Base-by-base conservation (phyloP, 2,888 invertebrate genomes). In the Desoria tigrina region DNA sequence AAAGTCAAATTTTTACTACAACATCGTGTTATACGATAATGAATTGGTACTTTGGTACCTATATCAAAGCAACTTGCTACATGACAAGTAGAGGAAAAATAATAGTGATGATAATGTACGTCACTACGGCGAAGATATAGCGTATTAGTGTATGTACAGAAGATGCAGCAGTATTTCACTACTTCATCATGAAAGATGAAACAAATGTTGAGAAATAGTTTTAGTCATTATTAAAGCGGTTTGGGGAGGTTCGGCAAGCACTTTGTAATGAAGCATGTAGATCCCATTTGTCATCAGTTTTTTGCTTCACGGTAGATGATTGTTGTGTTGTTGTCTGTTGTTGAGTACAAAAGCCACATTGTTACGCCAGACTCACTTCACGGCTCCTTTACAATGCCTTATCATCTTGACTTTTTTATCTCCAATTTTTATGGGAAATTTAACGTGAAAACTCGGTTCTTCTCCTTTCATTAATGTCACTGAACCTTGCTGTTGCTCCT, bases 371-470 rank as follows among this genome's bases (percentile, higher is more conserved):
- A 45, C 45, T 45, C 45, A 45, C 45, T 45, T 45, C 45, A 45
- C 45, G 45, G 45, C 45, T 45, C 21, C 45, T 45, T 45, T 45
- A 45, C 45, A 45, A 45, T 45, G 21, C 9, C 9, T 11, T 16
- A 16, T 45, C 21, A 45, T 21, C 16, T 6, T 18, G 16, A 16
- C 55, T 18, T 55, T 55, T 55, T 55, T 55, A 37, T 55, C 27
- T 9, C 55, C 55, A 55, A 55, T 55, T 55, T 55, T 55, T 55
- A 55, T 55, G 55, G 55, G 55, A 55, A 51, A 55, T 55, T 55
- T 37, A 27, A 55, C 55, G 55, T 55, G 55, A 32, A 55, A 55
- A 55, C 55, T 55, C 27, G 45, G 45, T 45, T 45, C 45, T 45
- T 16, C 45, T 18, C 45, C 45, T 45, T 45, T 45, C 16, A 18